Evolutionary conservation across 2,888 invertebrate species (phyloP).

Genomic region (Antheraea assamensis): DNA sequence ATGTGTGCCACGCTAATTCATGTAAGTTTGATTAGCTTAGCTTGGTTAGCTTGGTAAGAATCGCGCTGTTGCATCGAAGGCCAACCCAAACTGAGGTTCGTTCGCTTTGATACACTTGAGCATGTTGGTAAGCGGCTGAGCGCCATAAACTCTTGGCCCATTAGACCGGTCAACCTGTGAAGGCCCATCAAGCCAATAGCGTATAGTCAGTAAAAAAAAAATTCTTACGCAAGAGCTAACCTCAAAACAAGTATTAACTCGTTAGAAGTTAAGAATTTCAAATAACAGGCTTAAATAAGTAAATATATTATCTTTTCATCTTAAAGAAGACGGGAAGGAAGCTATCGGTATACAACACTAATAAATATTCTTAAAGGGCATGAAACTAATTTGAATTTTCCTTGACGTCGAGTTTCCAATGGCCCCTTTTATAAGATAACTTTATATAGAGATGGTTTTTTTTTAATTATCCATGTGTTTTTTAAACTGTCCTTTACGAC

Average conservation of each 20-base stretch:
- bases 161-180: no score
- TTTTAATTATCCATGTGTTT: neutral
- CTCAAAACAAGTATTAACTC: neutral
- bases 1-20: no score
- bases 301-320: conserved; percentile 16
- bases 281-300: conserved; percentile 7
- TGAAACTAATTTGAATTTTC: conserved; percentile 21
- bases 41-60: no score
- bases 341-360: conserved; percentile 17
- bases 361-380: conserved; percentile 18
- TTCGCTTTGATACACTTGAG: no score
- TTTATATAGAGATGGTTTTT: conserved; percentile 6
- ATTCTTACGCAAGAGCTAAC: neutral
- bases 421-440: conserved; percentile 8
- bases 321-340: conserved; percentile 10
- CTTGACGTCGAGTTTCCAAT: conserved; percentile 12
- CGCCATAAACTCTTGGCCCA: no score
- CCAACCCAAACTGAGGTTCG: no score
- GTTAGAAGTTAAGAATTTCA: conserved; percentile 4
- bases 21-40: no score
- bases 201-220: neutral
- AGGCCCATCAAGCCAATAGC: neutral
- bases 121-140: no score
- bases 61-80: no score
- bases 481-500: no score